Evolutionary conservation across 2,888 invertebrate genomes (phyloP).

Genomic region (Linhomoeus sp.): DNA sequence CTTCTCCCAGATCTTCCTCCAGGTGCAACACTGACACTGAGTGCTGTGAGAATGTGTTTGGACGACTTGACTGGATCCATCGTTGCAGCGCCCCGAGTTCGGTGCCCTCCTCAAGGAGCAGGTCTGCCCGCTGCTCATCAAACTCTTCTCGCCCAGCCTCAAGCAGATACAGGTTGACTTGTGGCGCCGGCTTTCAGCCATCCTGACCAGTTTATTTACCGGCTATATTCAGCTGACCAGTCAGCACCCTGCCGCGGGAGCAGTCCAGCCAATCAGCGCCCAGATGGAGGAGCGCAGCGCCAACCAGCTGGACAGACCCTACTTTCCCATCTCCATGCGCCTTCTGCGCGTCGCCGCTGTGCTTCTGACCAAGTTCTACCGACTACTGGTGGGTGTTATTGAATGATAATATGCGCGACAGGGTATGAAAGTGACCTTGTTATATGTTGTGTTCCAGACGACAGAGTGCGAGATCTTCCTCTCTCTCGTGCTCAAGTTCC

Average conservation of each 20-base stretch:
- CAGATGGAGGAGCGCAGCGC: too few species aligned
- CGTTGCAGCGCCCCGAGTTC: slow-evolving; percentile 64
- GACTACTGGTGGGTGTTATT: slow-evolving; percentile 47
- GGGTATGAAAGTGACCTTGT: too few species aligned
- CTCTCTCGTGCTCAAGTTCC: slow-evolving; percentile 81
- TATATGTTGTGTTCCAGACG: slow-evolving; percentile 42
- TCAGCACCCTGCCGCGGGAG: slow-evolving; percentile 10
- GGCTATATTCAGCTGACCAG: slow-evolving; percentile 6
- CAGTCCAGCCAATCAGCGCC: too few species aligned
- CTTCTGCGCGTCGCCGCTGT: slow-evolving; percentile 74
- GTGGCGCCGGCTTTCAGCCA: background rate
- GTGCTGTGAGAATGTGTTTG: too few species aligned
- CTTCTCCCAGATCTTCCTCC: slow-evolving; percentile 34
- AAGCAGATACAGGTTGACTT: slow-evolving; percentile 48
- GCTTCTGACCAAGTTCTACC: slow-evolving; percentile 77
- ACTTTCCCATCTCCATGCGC: slow-evolving; percentile 88
- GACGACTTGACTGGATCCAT: too few species aligned
- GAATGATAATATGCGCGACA: background rate
- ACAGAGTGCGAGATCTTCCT: slow-evolving; percentile 97
- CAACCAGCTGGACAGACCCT: slow-evolving; percentile 51
- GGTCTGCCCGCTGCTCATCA: slow-evolving; percentile 92
- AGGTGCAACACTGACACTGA: too few species aligned
- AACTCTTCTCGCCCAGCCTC: slow-evolving; percentile 93
- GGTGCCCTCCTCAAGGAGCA: slow-evolving; percentile 80
- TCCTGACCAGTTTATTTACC: background rate